phyloP scores from a whole-genome alignment of 53 echinoderm and acorn worm genomes.

The Temnopleurus reevesii region DNA sequence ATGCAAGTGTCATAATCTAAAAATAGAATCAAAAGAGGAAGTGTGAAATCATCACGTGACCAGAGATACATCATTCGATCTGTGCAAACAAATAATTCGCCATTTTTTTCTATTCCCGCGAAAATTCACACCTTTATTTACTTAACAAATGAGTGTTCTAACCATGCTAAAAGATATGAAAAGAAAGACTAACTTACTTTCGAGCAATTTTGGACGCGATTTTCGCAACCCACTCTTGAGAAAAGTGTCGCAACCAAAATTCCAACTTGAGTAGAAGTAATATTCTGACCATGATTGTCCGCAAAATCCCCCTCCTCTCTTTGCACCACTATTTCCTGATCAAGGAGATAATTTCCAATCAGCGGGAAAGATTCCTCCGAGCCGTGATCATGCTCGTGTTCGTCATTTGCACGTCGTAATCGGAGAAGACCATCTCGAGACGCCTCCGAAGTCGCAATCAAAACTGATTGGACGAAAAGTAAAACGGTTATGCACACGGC shows the following conservation, averaged over 20 bases:
- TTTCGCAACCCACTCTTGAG: slow-evolving; percentile 17
- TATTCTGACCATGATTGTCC: neutral
- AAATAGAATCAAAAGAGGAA: too few relatives aligned
- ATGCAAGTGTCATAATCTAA: too few relatives aligned
- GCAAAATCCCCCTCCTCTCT: slow-evolving; percentile 9
- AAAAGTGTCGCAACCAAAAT: slow-evolving; percentile 29
- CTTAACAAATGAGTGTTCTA: too few relatives aligned
- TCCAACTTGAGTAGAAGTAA: neutral
- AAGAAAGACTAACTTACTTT: neutral
- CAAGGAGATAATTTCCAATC: slow-evolving; percentile 32
- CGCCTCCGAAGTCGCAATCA: neutral
- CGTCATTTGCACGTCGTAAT: neutral
- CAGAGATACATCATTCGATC: too few relatives aligned
- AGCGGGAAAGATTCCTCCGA: neutral
- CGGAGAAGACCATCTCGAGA: neutral
- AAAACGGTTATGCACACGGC: slow-evolving; percentile 17
- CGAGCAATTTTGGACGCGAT: neutral
- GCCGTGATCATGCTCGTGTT: neutral
- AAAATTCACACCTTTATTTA: too few relatives aligned
- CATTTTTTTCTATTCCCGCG: too few relatives aligned
- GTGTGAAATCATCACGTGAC: too few relatives aligned
- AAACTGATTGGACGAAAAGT: neutral
- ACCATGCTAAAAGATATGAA: neutral
- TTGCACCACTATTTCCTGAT: neutral
- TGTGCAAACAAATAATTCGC: too few relatives aligned